A percentile compares a stretch with the other conserved stretches of the same genome.
Evolutionary conservation across 2,888 invertebrate genomes (phyloP).

Genomic region (Trichopria drosophilae): DNA sequence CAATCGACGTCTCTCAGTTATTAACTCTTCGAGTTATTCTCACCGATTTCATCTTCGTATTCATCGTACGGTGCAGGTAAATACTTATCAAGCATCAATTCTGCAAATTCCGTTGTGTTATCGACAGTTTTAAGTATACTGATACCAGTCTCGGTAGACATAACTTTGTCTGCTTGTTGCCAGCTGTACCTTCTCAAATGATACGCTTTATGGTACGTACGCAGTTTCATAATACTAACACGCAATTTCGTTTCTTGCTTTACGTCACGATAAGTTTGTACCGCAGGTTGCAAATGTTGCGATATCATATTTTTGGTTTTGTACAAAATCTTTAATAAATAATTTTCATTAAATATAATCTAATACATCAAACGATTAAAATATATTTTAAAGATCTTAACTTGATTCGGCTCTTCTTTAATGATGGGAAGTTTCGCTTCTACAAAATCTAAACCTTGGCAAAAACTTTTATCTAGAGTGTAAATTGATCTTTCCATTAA

Average conservation of each 20-base stretch:
- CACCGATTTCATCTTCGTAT: constrained; percentile 54
- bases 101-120: constrained; percentile 69
- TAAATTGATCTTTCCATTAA: constrained; percentile 62
- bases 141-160: constrained; percentile 72
- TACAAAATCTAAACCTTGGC: constrained; percentile 68
- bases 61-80: constrained; percentile 66
- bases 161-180: constrained; percentile 72
- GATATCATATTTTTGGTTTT: constrained; percentile 50
- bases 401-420: constrained; percentile 64
- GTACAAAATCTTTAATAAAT: constrained; percentile 47
- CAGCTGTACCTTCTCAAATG: constrained; percentile 72
- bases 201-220: constrained; percentile 61
- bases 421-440: constrained; percentile 69
- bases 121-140: constrained; percentile 71
- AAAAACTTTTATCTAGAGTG: constrained; percentile 68
- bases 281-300: constrained; percentile 45
- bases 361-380: background rate
- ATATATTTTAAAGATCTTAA: constrained; percentile 24
- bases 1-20: background rate
- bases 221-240: constrained; percentile 47
- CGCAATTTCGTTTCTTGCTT: constrained; percentile 47
- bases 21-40: background rate
- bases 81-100: constrained; percentile 74
- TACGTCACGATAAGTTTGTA: constrained; percentile 46
- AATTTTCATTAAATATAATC: background rate